Conservation (phyloP, 1,140 invertebrate species). For the Scaptomyza montana region DNA sequence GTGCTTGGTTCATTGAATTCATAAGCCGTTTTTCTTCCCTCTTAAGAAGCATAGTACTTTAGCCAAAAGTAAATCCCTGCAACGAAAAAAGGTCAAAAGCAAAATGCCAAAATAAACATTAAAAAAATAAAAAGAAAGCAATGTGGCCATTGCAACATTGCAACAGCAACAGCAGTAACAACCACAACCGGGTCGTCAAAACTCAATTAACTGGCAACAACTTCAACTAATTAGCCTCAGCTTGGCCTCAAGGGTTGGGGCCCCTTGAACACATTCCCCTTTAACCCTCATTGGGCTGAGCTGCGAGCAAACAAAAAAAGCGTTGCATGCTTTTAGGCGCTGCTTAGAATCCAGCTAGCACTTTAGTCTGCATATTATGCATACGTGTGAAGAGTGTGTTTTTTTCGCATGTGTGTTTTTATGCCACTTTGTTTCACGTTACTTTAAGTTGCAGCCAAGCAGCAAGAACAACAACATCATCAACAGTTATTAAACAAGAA, state of each 20-base stretch:
- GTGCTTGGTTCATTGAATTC: constrained; percentile 73
- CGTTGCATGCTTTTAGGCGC: constrained; percentile 59
- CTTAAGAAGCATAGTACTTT: background rate
- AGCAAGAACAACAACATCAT: background rate
- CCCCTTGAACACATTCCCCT: constrained; percentile 18
- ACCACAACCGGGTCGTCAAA: constrained; percentile 61
- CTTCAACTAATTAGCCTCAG: constrained; percentile 74
- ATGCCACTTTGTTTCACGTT: constrained; percentile 7
- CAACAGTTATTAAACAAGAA: background rate
- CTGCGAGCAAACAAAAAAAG: constrained; percentile 42
- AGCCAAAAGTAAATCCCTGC: constrained; percentile 50
- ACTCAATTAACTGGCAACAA: constrained; percentile 77
- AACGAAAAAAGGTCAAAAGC: constrained; percentile 42
- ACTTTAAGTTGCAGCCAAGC: background rate
- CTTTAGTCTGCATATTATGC: constrained; percentile 44
- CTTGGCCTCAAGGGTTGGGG: constrained; percentile 50
- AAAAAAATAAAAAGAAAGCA: constrained; percentile 5
- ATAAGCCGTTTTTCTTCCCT: constrained; percentile 47
- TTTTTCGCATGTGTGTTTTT: background rate
- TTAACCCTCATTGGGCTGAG: constrained; percentile 21
- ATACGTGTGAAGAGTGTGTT: background rate
- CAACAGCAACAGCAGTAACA: constrained; percentile 22
- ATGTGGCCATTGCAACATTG: constrained; percentile 10
- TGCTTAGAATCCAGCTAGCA: constrained; percentile 48
- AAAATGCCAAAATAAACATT: constrained; percentile 19